Percentiles rank a stretch among this genome's conserved stretches.
These are phyloP conservation scores for Alaudala cheleensis DNA, from an alignment of 2,113 vertebrate species.

Conservation along the genomic window DNA sequence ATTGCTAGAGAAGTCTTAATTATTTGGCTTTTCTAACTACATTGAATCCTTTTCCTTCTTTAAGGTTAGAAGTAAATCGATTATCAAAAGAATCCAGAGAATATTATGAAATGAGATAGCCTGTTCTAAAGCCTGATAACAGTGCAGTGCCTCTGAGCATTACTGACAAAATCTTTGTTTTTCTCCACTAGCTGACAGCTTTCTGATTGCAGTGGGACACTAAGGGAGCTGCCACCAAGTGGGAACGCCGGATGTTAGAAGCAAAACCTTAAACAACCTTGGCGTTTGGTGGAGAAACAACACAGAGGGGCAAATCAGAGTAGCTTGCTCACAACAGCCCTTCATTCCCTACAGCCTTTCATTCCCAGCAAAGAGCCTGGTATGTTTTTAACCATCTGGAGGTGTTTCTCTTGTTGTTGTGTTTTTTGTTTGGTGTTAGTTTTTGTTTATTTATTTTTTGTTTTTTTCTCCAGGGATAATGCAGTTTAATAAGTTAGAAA, in stretches of 20 bases:
- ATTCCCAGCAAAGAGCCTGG: neutral
- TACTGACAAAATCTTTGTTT: neutral
- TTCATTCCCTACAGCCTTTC: neutral
- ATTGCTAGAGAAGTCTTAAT: neutral
- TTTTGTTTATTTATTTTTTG: no score
- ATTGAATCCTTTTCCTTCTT: neutral
- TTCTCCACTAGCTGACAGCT: neutral
- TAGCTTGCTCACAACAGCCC: neutral
- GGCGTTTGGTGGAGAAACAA: neutral
- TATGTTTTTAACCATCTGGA: neutral
- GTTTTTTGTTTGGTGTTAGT: neutral
- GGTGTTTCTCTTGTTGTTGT: neutral
- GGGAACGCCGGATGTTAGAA: neutral
- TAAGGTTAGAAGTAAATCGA: neutral
- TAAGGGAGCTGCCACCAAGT: neutral
- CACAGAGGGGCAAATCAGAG: neutral
- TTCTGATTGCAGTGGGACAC: neutral
- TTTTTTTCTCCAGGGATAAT: neutral
- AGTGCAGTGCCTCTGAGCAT: neutral
- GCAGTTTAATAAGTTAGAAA: neutral
- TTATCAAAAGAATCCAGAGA: neutral
- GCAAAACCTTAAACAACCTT: conserved; percentile 9
- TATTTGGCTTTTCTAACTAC: neutral
- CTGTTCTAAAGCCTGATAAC: neutral
- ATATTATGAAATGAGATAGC: neutral